phyloP scores from a whole-genome alignment of 2,888 invertebrate species.

The Epinotia bilunana region DNA sequence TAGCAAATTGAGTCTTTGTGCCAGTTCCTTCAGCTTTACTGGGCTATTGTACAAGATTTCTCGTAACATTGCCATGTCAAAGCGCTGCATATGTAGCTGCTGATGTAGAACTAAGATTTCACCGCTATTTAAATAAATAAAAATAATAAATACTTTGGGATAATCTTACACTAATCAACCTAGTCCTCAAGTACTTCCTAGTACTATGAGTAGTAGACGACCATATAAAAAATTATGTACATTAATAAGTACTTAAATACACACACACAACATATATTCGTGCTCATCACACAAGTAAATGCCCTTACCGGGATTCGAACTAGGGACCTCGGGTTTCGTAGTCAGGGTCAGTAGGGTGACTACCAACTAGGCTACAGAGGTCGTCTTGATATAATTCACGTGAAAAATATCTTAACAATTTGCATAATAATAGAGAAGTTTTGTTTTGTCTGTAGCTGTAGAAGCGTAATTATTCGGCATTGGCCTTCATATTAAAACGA shows the following conservation, averaged over 20 bases:
- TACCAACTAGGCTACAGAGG: too few relatives aligned
- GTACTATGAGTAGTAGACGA: too few relatives aligned
- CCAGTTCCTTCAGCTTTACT: conserved; percentile 24
- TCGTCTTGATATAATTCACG: not conserved
- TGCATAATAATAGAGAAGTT: not conserved
- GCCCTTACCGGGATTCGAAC: too few relatives aligned
- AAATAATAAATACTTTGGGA: not conserved
- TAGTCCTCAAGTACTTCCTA: too few relatives aligned
- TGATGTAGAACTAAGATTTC: not conserved
- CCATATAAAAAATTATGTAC: too few relatives aligned
- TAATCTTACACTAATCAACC: too few relatives aligned
- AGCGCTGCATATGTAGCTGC: not conserved
- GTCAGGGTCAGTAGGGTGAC: too few relatives aligned
- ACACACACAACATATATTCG: too few relatives aligned
- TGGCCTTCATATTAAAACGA: too few relatives aligned
- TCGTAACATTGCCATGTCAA: conserved; percentile 3
- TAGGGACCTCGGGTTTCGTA: too few relatives aligned
- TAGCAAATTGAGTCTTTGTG: conserved; percentile 31
- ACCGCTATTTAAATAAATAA: not conserved
- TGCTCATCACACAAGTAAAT: too few relatives aligned
- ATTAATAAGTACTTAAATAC: too few relatives aligned
- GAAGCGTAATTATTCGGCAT: not conserved
- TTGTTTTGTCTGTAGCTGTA: not conserved
- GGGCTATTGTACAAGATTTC: conserved; percentile 8
- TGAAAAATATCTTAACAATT: not conserved